These are phyloP conservation scores for Mormoops blainvillei DNA, from an alignment of 2,113 vertebrate genomes.

Conservation along the genomic window DNA sequence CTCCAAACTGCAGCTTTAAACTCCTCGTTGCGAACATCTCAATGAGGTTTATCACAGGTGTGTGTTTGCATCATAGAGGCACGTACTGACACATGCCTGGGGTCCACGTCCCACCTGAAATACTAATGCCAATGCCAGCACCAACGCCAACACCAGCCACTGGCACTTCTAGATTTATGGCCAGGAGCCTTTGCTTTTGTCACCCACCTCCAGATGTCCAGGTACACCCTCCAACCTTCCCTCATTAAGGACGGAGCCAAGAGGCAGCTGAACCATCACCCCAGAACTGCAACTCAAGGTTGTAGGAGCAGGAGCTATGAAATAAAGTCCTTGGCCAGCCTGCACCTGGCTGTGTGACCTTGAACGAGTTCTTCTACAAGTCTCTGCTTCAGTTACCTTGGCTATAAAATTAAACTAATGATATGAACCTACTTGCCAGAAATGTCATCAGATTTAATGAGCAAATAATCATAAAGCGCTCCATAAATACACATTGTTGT, in stretches of 20 bases:
- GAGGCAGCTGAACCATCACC: neutral
- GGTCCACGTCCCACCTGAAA: neutral
- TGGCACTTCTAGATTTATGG: neutral
- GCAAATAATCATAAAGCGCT: slow-evolving; percentile 53
- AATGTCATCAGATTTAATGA: slow-evolving; percentile 53
- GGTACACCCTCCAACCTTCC: neutral
- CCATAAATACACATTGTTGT: slow-evolving; percentile 45
- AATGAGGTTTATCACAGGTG: neutral
- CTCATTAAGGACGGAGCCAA: neutral
- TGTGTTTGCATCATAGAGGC: neutral
- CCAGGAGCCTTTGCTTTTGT: neutral
- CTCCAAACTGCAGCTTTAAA: neutral
- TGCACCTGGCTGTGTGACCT: neutral
- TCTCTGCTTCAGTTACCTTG: neutral
- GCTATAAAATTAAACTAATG: slow-evolving; percentile 28
- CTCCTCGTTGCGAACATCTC: neutral
- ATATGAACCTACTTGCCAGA: neutral
- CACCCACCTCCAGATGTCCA: neutral
- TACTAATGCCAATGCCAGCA: neutral
- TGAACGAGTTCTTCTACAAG: slow-evolving; percentile 26
- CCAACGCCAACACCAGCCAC: neutral
- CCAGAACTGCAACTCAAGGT: neutral
- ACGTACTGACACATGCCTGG: fast-evolving
- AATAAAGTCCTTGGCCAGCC: neutral
- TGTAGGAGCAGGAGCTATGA: neutral